A percentile compares a stretch with the other conserved stretches of the same genome.
These are phyloP conservation scores for Cyphomyrmex costatus DNA, from an alignment of 1,140 invertebrate genomes.

Conservation along the genomic window DNA sequence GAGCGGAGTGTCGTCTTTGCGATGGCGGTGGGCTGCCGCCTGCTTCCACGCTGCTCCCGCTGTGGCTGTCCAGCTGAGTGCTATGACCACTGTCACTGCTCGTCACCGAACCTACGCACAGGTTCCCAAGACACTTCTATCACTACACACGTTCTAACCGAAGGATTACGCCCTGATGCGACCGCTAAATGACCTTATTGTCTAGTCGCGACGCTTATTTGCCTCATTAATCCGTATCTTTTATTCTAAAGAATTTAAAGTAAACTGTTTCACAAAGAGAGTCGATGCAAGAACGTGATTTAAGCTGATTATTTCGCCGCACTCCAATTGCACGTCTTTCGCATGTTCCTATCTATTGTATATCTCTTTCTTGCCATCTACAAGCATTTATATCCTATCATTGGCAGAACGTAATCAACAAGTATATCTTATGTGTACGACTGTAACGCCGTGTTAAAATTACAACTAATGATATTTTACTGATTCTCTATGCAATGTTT, in stretches of 20 bases:
- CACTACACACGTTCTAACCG: constrained; percentile 81
- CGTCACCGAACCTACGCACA: constrained; percentile 91
- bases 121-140: constrained; percentile 85
- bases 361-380: neutral
- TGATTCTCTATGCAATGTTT: neutral
- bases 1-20: constrained; percentile 87
- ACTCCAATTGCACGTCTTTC: constrained; percentile 6
- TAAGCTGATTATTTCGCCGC: neutral
- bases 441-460: constrained; percentile 10
- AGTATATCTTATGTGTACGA: constrained; percentile 13
- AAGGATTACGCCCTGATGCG: constrained; percentile 56
- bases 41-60: constrained; percentile 89
- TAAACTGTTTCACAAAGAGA: neutral
- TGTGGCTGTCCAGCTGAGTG: constrained; percentile 91
- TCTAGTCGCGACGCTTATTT: constrained; percentile 33
- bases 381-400: neutral
- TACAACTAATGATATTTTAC: neutral
- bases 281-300: neutral
- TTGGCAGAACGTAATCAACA: constrained; percentile 7
- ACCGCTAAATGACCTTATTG: constrained; percentile 64
- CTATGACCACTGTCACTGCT: constrained; percentile 95
- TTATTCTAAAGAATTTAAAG: neutral
- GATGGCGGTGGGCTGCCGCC: constrained; percentile 86
- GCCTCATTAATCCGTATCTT: neutral
- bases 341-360: constrained; percentile 1